Conservation (phyloP, 2,888 invertebrate species). For the Ashinkailepas kermadecensis region DNA sequence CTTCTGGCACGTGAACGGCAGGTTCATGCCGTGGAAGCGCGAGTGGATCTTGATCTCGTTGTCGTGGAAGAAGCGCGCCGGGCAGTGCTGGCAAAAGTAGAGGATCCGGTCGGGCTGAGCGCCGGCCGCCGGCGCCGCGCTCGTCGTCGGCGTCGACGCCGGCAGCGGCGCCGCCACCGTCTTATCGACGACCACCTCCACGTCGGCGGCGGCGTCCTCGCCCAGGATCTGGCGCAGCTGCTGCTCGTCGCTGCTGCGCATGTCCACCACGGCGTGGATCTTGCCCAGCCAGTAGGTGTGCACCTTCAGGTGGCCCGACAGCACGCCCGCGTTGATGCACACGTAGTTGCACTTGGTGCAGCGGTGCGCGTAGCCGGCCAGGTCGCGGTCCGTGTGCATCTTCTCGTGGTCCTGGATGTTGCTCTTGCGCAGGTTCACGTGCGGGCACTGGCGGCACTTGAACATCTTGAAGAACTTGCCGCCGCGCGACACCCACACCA, state of each 20-base stretch:
- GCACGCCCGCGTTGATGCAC: conserved; percentile 61
- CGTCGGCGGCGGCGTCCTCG: background rate
- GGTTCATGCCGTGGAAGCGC: conserved; percentile 57
- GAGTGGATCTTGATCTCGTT: conserved; percentile 65
- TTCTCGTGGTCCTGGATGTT: conserved; percentile 76
- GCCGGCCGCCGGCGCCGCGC: conserved; percentile 2
- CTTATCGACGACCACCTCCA: background rate
- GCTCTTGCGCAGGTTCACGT: conserved; percentile 68
- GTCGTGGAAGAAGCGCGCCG: conserved; percentile 69
- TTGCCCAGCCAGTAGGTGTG: conserved; percentile 63
- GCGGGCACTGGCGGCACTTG: conserved; percentile 75
- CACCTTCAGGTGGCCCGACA: conserved; percentile 57
- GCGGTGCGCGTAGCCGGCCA: conserved; percentile 41
- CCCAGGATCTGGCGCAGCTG: conserved; percentile 48
- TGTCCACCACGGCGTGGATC: conserved; percentile 62
- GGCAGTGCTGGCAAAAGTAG: conserved; percentile 72
- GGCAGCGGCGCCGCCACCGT: conserved; percentile 24
- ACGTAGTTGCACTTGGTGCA: conserved; percentile 74
- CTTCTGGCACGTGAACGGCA: conserved; percentile 60
- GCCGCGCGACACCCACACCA: conserved; percentile 66
- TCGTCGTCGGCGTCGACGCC: background rate
- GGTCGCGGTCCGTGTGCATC: conserved; percentile 54
- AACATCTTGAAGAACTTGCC: conserved; percentile 70
- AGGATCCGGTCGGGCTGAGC: conserved; percentile 36
- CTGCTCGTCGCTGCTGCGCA: conserved; percentile 57